Evolutionary conservation across 2,797 vertebrate genomes (phyloP).

Genomic region (Hemitrygon akajei): DNA sequence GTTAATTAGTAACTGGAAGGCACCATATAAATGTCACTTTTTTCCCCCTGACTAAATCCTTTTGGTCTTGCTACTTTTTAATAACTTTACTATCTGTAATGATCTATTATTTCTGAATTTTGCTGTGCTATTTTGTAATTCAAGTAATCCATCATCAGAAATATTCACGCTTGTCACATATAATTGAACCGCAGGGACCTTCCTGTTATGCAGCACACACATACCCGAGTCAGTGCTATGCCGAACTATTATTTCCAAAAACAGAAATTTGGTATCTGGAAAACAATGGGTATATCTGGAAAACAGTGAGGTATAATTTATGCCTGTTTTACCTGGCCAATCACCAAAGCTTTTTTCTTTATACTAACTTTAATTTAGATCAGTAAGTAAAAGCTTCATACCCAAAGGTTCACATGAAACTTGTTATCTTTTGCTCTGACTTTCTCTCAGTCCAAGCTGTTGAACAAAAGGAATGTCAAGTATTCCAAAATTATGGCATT

Average conservation of each 20-base stretch:
- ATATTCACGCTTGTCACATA: neutral
- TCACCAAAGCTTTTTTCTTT: neutral
- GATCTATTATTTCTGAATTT: conserved; percentile 20
- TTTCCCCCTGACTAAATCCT: neutral
- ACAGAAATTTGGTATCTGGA: conserved; percentile 11
- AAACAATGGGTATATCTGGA: neutral
- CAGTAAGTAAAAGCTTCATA: neutral
- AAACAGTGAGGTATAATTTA: neutral
- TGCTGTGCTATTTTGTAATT: conserved; percentile 10
- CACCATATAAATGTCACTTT: neutral
- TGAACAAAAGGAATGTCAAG: neutral
- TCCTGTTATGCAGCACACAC: neutral
- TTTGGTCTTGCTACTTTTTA: neutral
- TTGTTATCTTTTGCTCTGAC: neutral
- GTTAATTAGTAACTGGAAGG: neutral
- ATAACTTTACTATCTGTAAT: conserved; percentile 9
- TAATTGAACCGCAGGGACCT: neutral
- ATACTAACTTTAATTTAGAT: neutral
- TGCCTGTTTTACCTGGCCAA: conserved; percentile 16
- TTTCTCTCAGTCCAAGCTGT: neutral
- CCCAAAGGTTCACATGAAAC: neutral
- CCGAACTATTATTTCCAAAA: neutral
- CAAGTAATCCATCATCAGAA: conserved; percentile 12
- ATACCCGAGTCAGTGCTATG: conserved; percentile 12
- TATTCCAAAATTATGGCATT: neutral